These are phyloP conservation scores for Phalangium opilio DNA, from an alignment of 2,888 invertebrate genomes.

Conservation along the genomic window DNA sequence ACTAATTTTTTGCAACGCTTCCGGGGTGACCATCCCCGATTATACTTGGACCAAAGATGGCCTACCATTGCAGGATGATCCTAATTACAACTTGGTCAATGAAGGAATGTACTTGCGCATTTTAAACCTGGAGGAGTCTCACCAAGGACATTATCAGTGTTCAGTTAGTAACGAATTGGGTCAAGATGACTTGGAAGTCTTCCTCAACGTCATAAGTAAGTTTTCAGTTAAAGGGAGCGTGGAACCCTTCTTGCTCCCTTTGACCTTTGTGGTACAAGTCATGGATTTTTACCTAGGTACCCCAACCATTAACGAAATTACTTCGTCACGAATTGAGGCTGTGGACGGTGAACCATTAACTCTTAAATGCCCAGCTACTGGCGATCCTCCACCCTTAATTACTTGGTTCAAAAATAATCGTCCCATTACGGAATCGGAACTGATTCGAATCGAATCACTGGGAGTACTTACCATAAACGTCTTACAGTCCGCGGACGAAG, in stretches of 20 bases:
- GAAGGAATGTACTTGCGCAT: too few relatives aligned
- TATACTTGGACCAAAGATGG: conserved; percentile 34
- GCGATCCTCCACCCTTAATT: conserved; percentile 29
- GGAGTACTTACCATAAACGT: too few relatives aligned
- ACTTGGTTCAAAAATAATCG: conserved; percentile 18
- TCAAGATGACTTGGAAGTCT: not conserved
- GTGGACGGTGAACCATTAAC: conserved; percentile 25
- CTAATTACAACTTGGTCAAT: too few relatives aligned
- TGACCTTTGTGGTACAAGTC: not conserved
- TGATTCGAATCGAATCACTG: conserved; percentile 2
- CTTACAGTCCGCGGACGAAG: conserved; percentile 22
- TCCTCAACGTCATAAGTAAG: conserved; percentile 1
- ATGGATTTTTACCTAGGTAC: conserved; percentile 32
- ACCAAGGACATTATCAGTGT: not conserved
- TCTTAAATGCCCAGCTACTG: conserved; percentile 28
- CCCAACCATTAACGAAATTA: conserved; percentile 31
- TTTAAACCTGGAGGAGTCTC: too few relatives aligned
- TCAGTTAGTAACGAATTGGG: not conserved
- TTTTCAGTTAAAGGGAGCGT: too few relatives aligned
- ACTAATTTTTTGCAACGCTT: conserved; percentile 33
- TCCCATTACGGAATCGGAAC: conserved; percentile 4
- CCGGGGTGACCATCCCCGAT: conserved; percentile 33
- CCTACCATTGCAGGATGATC: conserved; percentile 14
- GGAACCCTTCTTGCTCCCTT: not conserved
- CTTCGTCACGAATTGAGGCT: conserved; percentile 10